Evolutionary conservation across 1,140 invertebrate species (phyloP), one percentile per base, ranked within the genome.

Genomic region (Drosophila nasuta): DNA sequence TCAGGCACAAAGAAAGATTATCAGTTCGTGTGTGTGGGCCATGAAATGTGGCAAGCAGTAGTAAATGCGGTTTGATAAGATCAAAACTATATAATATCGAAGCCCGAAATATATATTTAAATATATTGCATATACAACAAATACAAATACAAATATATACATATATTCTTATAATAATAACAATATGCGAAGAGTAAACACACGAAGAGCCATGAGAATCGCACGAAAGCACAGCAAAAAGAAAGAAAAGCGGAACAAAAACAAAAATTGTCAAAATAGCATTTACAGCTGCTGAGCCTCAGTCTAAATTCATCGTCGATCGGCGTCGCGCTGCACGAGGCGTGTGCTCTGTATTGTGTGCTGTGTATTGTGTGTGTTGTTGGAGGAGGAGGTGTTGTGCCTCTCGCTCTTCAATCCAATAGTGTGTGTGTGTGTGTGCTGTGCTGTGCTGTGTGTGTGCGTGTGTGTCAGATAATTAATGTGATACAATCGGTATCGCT

Each of bases 261-360:
- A 88, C 80, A 88, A 80, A 80, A 78, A 75, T 88, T 87, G 83
- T 82, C 66, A 82, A 82, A 80, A 88, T 80, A 88, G 72, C 66
- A 70, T 70, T 88, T 74, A 83, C 80, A 69, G 77, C 80, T 83
- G 83, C 72, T 88, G 81, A 82, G 83, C 59, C 77, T 88, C 83
- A 87, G 83, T 87, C 83, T 80, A 88, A 81, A 83, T 88, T 87
- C 83, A 75, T 72, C 83, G 74, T 75, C 85, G 83, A 88, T 87
- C 83, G 85, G 77, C 77, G 77, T 75, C 51, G 73, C 60, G 69
- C 52, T 65, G 60, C 48, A 52, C 46, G 46, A 48, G 45, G 48
- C 58, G 67, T 69, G 4, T 46, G 25, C 25, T 51, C 48, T 7
- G 43, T 25, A 25, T 68, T 58, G 54, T 57, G 51, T 54, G 38